Percentiles rank a stretch among this genome's conserved stretches.
These are phyloP conservation scores for Tineola bisselliella DNA, from an alignment of 2,888 invertebrate species.

Conservation along the genomic window DNA sequence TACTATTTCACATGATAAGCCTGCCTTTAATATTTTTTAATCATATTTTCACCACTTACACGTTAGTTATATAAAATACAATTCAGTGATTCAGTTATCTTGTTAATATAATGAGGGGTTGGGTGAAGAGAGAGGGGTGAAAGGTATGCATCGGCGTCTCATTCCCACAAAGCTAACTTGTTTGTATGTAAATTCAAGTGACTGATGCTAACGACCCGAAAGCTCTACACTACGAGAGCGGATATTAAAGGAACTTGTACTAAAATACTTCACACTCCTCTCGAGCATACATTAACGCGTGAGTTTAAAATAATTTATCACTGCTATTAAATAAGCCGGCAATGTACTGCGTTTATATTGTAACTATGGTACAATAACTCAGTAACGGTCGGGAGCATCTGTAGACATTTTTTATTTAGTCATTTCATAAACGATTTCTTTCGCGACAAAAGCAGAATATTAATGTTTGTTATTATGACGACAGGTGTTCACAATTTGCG, in stretches of 20 bases:
- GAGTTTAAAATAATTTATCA: neutral
- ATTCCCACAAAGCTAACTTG: neutral
- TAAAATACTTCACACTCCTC: neutral
- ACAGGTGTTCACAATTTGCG: neutral
- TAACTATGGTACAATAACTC: too few species aligned
- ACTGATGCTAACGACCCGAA: neutral
- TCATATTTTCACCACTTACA: too few species aligned
- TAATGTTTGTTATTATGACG: neutral
- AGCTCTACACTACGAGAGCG: neutral
- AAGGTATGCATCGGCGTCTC: too few species aligned
- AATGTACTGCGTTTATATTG: neutral
- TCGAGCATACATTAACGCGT: neutral
- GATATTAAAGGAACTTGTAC: neutral
- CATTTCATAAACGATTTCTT: neutral
- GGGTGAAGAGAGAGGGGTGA: too few species aligned
- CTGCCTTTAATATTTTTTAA: too few species aligned
- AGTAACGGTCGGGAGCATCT: neutral
- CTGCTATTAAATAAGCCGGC: neutral
- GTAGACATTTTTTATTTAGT: neutral
- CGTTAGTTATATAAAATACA: too few species aligned
- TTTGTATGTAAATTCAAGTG: neutral
- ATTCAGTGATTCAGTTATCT: too few species aligned
- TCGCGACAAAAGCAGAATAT: slow-evolving; percentile 1
- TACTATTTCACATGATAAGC: too few species aligned
- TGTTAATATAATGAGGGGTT: too few species aligned